These are phyloP conservation scores for Gryllus bimaculatus DNA, from an alignment of 1,140 invertebrate species.

Conservation along the genomic window DNA sequence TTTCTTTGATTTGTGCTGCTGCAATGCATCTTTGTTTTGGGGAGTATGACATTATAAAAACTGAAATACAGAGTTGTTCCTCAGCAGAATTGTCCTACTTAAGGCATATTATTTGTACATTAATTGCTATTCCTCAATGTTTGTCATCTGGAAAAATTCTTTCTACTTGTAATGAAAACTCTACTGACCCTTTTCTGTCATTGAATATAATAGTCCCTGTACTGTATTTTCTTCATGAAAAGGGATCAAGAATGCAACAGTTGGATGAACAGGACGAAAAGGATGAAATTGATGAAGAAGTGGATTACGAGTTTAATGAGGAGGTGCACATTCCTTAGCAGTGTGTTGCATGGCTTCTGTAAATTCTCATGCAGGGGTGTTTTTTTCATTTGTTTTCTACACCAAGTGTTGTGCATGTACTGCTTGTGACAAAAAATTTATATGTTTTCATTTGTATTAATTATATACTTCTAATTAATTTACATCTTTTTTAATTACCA, in stretches of 20 bases:
- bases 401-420: neutral
- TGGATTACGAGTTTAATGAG: conserved; percentile 27
- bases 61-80: too few relatives aligned
- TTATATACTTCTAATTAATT: neutral
- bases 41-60: too few relatives aligned
- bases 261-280: conserved; percentile 21
- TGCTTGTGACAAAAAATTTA: neutral
- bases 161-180: neutral
- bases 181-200: neutral
- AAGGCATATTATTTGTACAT: too few relatives aligned
- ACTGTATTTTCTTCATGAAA: neutral
- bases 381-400: neutral
- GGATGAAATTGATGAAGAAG: conserved; percentile 28
- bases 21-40: too few relatives aligned
- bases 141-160: neutral
- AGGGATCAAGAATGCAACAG: conserved; percentile 15
- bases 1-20: too few relatives aligned
- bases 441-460: neutral
- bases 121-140: too few relatives aligned
- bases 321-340: conserved; percentile 23
- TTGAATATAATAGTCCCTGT: neutral
- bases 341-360: conserved; percentile 10
- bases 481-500: neutral
- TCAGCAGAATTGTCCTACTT: too few relatives aligned
- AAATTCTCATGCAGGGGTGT: neutral